Evolutionary conservation across 2,113 vertebrate species (phyloP), one percentile per base, ranked within the genome.

Genomic region (Thymallus thymallus): DNA sequence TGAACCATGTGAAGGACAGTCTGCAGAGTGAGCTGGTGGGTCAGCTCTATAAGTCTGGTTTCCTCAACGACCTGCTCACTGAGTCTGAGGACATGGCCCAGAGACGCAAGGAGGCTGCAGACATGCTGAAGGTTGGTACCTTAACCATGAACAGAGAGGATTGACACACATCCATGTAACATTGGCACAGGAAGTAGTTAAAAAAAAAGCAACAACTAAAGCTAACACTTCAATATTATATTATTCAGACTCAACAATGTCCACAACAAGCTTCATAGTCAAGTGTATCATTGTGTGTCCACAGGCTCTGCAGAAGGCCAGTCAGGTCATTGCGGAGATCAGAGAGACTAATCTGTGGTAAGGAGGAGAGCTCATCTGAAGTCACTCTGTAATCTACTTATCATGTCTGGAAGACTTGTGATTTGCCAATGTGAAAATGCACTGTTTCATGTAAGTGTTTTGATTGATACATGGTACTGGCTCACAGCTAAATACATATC

Each of bases 41-140:
- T 55, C 97, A 99, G 89, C 93, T 99, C 14, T 99, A 99, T 74
- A 99, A 98, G 82, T 95, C 97, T 1, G 93, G 95, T 71, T 87
- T 99, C 84, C 81, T 99, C 83, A 95, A 97, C 62, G 96, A 99
- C 46, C 94, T 99, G 72, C 94, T 99, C 75, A 99, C 97, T 0
- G 98, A 99, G 84, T 99, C 98, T 0, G 97, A 99, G 89, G 98
- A 99, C 88, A 99, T 99, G 97, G 97, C 98, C 29, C 97, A 98
- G 89, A 95, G 97, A 61, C 95, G 98, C 76, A 98, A 97, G 81
- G 98, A 99, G 83, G 95, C 98, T 0, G 96, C 98, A 26, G 97
- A 99, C 81, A 99, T 99, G 98, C 90, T 99, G 14, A 96, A 99
- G 96, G 98, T 98, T 16, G n/a, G 56, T 60, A 7, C 35, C 9